phyloP scores from a whole-genome alignment of 2,113 vertebrate genomes.

The Periophthalmus modestus region DNA sequence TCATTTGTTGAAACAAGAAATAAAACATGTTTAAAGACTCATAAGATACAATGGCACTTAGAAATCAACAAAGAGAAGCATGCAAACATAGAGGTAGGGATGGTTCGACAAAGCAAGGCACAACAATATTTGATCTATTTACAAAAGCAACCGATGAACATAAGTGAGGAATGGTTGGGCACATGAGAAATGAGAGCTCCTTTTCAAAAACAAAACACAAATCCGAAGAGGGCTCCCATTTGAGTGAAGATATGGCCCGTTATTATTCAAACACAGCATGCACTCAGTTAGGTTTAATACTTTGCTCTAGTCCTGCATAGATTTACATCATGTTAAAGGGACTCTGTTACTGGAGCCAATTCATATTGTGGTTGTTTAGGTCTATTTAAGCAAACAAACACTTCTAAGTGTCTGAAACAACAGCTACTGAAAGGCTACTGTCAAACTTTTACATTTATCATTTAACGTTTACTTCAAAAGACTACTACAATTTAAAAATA shows the following conservation, averaged over 20 bases:
- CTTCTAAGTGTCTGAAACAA: conserved; percentile 59
- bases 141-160: conserved; percentile 79
- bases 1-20: background rate
- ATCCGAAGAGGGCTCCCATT: conserved; percentile 67
- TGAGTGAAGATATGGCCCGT: conserved; percentile 76
- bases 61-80: conserved; percentile 2
- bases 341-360: conserved; percentile 82
- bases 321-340: conserved; percentile 97
- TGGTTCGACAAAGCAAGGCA: background rate
- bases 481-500: conserved; percentile 89
- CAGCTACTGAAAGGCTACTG: conserved; percentile 50
- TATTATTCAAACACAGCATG: conserved; percentile 89
- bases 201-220: conserved; percentile 58
- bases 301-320: conserved; percentile 88
- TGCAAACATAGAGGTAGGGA: conserved; percentile 4
- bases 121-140: conserved; percentile 78
- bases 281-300: conserved; percentile 85
- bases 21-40: conserved; percentile 4
- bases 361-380: conserved; percentile 95
- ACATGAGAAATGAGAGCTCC: conserved; percentile 83
- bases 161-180: conserved; percentile 75
- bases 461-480: conserved; percentile 89
- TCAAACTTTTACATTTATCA: conserved; percentile 86
- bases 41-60: conserved; percentile 3
- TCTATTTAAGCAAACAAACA: conserved; percentile 79